A percentile compares a stretch with the other conserved stretches of the same genome.
phyloP scores from a whole-genome alignment of 2,888 invertebrate species.

The Morpho deidamia region DNA sequence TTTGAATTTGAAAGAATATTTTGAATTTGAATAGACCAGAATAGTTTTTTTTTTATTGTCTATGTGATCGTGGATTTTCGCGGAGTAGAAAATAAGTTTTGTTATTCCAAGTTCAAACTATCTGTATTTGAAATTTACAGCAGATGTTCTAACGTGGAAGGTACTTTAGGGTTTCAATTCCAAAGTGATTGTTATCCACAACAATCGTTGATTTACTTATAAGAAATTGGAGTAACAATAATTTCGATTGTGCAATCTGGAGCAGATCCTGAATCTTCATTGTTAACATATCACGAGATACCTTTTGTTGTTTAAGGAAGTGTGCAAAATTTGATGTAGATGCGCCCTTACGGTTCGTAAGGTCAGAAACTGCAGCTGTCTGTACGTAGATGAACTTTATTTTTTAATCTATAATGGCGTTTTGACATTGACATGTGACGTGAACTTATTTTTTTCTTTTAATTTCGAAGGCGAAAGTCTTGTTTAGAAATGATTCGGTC shows the following conservation, averaged over 20 bases:
- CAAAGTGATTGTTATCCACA: constrained; percentile 49
- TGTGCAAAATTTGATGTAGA: constrained; percentile 49
- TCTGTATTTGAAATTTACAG: constrained; percentile 2
- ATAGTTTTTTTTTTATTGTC: too few species aligned
- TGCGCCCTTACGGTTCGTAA: constrained; percentile 38
- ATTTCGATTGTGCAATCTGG: constrained; percentile 60
- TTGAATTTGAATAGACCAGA: too few species aligned
- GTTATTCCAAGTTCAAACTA: too few species aligned
- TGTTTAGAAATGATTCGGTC: constrained; percentile 44
- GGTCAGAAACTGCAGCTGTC: constrained; percentile 27
- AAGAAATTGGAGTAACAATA: constrained; percentile 59
- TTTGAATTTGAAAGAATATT: too few species aligned
- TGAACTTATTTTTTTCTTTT: constrained; percentile 13
- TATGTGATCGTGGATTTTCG: too few species aligned
- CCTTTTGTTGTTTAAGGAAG: constrained; percentile 57
- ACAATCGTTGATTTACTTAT: constrained; percentile 42
- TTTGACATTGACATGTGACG: constrained; percentile 10
- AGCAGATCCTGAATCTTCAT: constrained; percentile 44
- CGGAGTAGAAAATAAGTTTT: too few species aligned
- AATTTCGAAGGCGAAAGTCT: constrained; percentile 4
- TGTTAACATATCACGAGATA: constrained; percentile 37
- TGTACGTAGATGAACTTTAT: constrained; percentile 20
- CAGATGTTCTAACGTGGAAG: constrained; percentile 20
- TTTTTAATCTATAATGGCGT: constrained; percentile 23
- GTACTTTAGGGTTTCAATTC: constrained; percentile 16